These are phyloP conservation scores for Plebejus anna DNA, from an alignment of 2,888 invertebrate species.

Conservation along the genomic window DNA sequence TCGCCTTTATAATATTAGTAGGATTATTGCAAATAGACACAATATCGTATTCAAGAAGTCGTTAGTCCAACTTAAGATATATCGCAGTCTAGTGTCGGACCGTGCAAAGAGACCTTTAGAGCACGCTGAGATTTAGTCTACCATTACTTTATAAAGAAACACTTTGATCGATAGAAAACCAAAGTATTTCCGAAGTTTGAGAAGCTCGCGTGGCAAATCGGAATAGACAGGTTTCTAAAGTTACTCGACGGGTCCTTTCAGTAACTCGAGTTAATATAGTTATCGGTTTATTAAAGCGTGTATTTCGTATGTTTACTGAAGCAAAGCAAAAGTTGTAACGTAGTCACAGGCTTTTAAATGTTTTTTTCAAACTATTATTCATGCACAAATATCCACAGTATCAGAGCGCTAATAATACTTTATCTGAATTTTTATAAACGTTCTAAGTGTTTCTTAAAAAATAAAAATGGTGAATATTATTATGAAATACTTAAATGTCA, in stretches of 20 bases:
- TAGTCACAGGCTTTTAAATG: not conserved
- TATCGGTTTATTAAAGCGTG: not conserved
- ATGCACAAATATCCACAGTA: too few relatives aligned
- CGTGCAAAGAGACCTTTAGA: not conserved
- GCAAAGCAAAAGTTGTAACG: not conserved
- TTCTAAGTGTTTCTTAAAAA: too few relatives aligned
- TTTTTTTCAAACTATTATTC: too few relatives aligned
- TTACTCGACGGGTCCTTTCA: not conserved
- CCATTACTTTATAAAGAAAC: not conserved
- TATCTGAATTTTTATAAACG: too few relatives aligned
- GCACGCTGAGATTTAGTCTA: not conserved
- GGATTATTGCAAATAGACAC: too few relatives aligned
- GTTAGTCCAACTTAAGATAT: not conserved
- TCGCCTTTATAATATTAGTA: too few relatives aligned
- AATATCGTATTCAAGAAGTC: too few relatives aligned
- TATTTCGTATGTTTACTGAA: not conserved
- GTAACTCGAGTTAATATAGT: conserved; percentile 4
- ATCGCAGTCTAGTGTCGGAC: not conserved
- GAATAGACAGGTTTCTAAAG: not conserved
- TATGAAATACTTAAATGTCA: too few relatives aligned
- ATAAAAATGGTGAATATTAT: too few relatives aligned
- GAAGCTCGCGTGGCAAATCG: not conserved
- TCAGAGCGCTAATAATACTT: too few relatives aligned
- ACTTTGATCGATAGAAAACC: conserved; percentile 1
- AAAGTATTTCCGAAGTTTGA: not conserved